Percentiles rank a stretch among this genome's conserved stretches.
Evolutionary conservation across 2,113 vertebrate genomes (phyloP).

Genomic region (Tringa solitaria): DNA sequence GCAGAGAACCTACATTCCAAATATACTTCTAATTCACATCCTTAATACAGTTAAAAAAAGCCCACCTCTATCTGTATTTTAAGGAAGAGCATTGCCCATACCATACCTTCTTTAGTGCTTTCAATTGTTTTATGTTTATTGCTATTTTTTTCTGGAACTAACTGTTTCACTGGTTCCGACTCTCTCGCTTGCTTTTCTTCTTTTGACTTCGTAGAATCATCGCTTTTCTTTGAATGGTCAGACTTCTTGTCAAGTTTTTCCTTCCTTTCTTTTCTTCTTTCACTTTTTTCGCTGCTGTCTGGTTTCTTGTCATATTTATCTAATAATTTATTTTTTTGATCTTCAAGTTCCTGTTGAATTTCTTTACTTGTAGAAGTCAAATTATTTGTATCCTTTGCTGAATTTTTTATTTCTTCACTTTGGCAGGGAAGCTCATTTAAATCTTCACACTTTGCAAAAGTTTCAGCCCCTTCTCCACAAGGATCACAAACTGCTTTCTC

Average conservation of each 20-base stretch:
- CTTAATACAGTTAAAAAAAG: not conserved
- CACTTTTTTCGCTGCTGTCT: constrained; percentile 72
- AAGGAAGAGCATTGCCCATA: not conserved
- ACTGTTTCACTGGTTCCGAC: constrained; percentile 40
- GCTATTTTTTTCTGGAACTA: constrained; percentile 74
- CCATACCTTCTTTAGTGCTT: constrained; percentile 87
- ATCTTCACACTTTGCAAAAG: constrained; percentile 68
- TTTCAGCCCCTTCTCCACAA: constrained; percentile 72
- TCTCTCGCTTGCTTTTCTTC: constrained; percentile 75
- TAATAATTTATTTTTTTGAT: constrained; percentile 69
- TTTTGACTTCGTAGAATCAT: constrained; percentile 65
- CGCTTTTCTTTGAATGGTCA: constrained; percentile 68
- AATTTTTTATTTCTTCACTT: constrained; percentile 72
- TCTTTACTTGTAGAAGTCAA: constrained; percentile 64
- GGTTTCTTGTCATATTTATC: constrained; percentile 77
- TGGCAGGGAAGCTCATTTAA: constrained; percentile 61
- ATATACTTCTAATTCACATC: not conserved
- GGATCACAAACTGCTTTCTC: constrained; percentile 72
- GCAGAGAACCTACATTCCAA: not conserved
- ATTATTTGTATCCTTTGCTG: constrained; percentile 59
- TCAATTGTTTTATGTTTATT: constrained; percentile 83
- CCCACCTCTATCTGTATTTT: not conserved
- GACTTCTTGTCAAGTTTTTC: constrained; percentile 76
- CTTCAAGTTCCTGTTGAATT: constrained; percentile 71
- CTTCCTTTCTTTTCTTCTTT: constrained; percentile 80